phyloP scores from a whole-genome alignment of 2,797 vertebrate species.

The Gobionotothen gibberifrons region DNA sequence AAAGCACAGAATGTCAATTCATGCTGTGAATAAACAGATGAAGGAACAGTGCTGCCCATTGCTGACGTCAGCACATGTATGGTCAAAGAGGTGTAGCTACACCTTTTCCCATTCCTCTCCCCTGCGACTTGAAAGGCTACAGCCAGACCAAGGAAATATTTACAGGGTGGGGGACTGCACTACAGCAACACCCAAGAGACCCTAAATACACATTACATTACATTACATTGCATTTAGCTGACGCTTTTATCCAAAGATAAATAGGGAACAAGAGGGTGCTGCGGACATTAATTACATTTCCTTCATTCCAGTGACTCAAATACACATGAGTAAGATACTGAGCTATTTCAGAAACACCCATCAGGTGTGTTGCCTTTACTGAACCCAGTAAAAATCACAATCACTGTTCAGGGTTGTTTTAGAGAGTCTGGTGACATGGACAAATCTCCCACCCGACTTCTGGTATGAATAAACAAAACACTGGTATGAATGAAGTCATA shows the following conservation, averaged over 20 bases:
- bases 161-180: slow-evolving; percentile 66
- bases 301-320: slow-evolving; percentile 27
- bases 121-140: slow-evolving; percentile 65
- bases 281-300: slow-evolving; percentile 29
- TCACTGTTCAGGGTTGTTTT: slow-evolving; percentile 33
- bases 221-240: no score
- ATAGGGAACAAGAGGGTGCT: slow-evolving; percentile 47
- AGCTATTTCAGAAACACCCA: slow-evolving; percentile 27
- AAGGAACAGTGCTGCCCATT: slow-evolving; percentile 54
- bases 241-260: slow-evolving; percentile 19
- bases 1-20: slow-evolving; percentile 72
- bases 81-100: slow-evolving; percentile 64
- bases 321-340: slow-evolving; percentile 36
- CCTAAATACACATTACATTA: slow-evolving; percentile 43
- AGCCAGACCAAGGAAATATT: slow-evolving; percentile 70
- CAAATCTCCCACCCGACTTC: slow-evolving; percentile 20
- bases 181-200: slow-evolving; percentile 55
- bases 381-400: slow-evolving; percentile 36
- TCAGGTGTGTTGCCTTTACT: slow-evolving; percentile 25
- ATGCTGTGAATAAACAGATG: slow-evolving; percentile 70
- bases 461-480: slow-evolving; percentile 27
- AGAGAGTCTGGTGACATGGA: slow-evolving; percentile 3
- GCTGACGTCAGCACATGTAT: slow-evolving; percentile 53
- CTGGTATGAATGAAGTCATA: slow-evolving; percentile 11
- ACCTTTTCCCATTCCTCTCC: slow-evolving; percentile 65